Conservation (phyloP, 1,140 invertebrate genomes). For the Anastrepha ludens region DNA sequence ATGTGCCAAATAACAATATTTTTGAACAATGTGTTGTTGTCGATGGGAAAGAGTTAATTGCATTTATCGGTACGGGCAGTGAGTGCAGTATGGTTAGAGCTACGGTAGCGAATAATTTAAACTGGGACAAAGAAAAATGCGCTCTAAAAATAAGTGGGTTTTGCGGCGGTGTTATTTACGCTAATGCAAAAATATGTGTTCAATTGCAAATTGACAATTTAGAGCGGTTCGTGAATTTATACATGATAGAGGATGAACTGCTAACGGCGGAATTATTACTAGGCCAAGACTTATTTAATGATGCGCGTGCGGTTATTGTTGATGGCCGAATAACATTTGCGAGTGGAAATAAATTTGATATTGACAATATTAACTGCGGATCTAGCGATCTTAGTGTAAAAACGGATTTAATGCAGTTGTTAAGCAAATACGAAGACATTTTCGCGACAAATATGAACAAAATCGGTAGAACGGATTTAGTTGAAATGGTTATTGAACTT, state of each 20-base stretch:
- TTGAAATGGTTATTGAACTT: slow-evolving; percentile 49
- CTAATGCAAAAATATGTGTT: not conserved
- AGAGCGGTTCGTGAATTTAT: not conserved
- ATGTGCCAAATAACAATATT: not conserved
- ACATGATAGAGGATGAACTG: slow-evolving; percentile 55
- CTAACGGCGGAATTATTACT: slow-evolving; percentile 54
- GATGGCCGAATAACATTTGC: not conserved
- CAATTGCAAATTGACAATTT: not conserved
- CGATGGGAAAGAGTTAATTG: not conserved
- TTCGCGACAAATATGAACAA: not conserved
- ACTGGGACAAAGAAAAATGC: not conserved
- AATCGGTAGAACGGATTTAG: not conserved
- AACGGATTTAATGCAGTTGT: not conserved
- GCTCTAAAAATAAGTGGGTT: not conserved
- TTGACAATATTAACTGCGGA: too few species aligned
- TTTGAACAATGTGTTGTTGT: slow-evolving; percentile 15
- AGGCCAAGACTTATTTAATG: slow-evolving; percentile 26
- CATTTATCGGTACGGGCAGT: slow-evolving; percentile 53
- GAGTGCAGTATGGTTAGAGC: not conserved
- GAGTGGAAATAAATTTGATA: too few species aligned
- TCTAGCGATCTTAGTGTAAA: not conserved
- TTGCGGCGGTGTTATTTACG: slow-evolving; percentile 19
- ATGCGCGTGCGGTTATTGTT: not conserved
- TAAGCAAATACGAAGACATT: slow-evolving; percentile 8
- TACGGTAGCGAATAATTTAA: not conserved